Conservation (phyloP, 1,140 invertebrate genomes). For the Drosophila pseudoobscura region DNA sequence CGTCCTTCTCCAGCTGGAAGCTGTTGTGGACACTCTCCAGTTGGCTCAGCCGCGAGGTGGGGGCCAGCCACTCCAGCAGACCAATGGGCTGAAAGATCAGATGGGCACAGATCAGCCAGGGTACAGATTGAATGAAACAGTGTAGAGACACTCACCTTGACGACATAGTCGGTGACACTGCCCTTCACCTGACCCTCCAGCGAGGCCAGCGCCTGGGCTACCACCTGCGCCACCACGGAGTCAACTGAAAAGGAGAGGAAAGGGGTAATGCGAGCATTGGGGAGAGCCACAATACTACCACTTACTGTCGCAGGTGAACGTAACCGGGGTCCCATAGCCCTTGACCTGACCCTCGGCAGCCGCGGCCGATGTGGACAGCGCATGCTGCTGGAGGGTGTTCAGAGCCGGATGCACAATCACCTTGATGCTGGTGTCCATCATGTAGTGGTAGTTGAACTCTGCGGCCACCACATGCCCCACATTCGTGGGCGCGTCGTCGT, state of each 20-base stretch:
- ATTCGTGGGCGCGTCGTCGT: constrained; percentile 89
- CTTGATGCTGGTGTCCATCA: constrained; percentile 92
- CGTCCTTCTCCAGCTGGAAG: constrained; percentile 96
- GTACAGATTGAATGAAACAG: neutral
- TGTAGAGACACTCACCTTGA: constrained; percentile 73
- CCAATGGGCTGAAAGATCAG: constrained; percentile 66
- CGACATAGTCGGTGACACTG: constrained; percentile 87
- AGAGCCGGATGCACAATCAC: constrained; percentile 90
- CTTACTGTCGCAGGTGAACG: constrained; percentile 94
- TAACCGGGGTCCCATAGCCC: constrained; percentile 87
- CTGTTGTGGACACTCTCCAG: constrained; percentile 97
- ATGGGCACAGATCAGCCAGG: too few species aligned
- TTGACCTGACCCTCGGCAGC: constrained; percentile 74
- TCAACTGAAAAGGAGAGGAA: constrained; percentile 87
- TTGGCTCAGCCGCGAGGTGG: constrained; percentile 89
- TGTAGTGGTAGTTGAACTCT: constrained; percentile 90
- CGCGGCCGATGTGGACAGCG: constrained; percentile 68
- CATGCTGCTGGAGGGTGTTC: constrained; percentile 84
- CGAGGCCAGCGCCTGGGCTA: constrained; percentile 93
- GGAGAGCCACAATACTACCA: neutral
- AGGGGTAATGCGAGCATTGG: neutral
- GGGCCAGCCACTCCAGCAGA: constrained; percentile 81
- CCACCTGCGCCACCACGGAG: constrained; percentile 93
- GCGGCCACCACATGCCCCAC: constrained; percentile 92
- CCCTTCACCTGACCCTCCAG: constrained; percentile 89